Evolutionary conservation across 2,113 vertebrate genomes (phyloP).

Genomic region (Mesoclemmys tuberculata): DNA sequence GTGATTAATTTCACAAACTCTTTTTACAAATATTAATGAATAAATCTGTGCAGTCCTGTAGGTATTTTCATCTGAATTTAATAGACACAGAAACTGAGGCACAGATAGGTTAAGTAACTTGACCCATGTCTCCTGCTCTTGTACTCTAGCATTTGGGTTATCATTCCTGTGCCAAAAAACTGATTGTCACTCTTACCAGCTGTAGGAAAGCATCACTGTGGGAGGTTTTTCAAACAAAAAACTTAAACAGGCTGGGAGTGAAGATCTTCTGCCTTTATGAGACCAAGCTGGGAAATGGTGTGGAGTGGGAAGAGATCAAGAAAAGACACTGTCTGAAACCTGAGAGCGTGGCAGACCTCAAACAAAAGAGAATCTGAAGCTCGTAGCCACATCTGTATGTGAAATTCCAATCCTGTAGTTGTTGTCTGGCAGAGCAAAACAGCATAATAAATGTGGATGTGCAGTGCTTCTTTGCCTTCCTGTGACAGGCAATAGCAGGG

Average conservation of each 20-base stretch:
- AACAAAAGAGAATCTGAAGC: neutral
- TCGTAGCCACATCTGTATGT: neutral
- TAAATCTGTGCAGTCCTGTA: neutral
- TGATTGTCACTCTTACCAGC: neutral
- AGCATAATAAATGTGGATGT: neutral
- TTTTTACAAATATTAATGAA: fast-evolving
- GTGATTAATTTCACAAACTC: neutral
- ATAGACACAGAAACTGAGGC: neutral
- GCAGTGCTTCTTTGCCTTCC: neutral
- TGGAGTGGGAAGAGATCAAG: neutral
- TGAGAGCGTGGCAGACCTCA: neutral
- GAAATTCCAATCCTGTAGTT: neutral
- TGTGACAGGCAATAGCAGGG: neutral
- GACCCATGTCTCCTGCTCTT: neutral
- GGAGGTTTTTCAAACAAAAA: neutral
- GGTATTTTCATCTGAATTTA: neutral
- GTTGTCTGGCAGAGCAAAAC: neutral
- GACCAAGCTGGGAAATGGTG: neutral
- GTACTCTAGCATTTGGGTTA: neutral
- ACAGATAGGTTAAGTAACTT: neutral
- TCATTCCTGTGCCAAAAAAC: neutral
- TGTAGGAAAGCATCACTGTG: neutral
- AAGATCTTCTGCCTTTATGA: fast-evolving
- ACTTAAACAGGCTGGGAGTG: neutral
- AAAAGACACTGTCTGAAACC: neutral